Base-by-base conservation (phyloP, 2,888 invertebrate species). In the Nomada fucata region DNA sequence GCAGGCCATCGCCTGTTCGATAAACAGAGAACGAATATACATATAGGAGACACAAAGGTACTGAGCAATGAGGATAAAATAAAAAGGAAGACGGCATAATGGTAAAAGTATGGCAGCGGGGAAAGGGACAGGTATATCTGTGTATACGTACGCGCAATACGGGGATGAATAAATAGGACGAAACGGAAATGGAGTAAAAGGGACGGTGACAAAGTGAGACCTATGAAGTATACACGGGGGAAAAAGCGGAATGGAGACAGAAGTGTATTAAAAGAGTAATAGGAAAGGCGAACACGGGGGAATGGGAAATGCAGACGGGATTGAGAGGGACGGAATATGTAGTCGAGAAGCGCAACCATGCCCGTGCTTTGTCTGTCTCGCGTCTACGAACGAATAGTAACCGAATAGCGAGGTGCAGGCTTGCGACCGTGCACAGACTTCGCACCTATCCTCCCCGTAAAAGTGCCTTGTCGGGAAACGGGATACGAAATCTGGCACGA, bases 351-450 rank as follows among this genome's bases (percentile, higher is more conserved):
- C 76, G 69, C 68, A 79, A 83, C 88, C 88, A 84, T 88, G 82
- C 87, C 88, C 82, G 79, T 60, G 70, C 77, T 82, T 88, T 85
- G 85, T 85, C 74, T 81, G 68, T 75, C 77, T 85, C 65, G 2
- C 71, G 74, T 60, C 76, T 67, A 73, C 60, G 70, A 69, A 67
- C 69, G 61, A 18, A n/a, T 29, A 36, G 59, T 36, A 18, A 60
- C 59, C 59, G 59, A 18, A 60, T 36, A 29, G 59, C 18, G 59
- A 36, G 15, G 59, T 9, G 59, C 18, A 71, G 60, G 71, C 76
- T 57, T 13, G 57, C 26, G 26, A 23, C 13, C 57, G 57, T 20
- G 26, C 57, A 11, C 23, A 20, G 23, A 47, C 18, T 53, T 18
- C n/a, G 13, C 20, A 11, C 20, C 23, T 20, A 26, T 9, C 57